These are phyloP conservation scores for Poliocrania exsul DNA, from an alignment of 2,797 vertebrate species.

Conservation along the genomic window DNA sequence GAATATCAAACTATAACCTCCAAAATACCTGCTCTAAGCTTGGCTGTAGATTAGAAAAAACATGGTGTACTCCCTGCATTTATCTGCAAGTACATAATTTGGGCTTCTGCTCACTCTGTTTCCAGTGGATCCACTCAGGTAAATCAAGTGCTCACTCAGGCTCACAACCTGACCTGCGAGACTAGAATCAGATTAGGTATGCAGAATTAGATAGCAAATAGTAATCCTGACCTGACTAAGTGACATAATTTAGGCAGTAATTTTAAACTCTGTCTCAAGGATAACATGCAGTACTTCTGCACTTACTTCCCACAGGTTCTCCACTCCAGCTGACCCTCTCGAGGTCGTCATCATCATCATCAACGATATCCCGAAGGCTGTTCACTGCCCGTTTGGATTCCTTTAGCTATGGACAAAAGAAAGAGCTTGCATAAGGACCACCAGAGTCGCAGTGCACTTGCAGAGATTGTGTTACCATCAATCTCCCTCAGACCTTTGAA, in stretches of 20 bases:
- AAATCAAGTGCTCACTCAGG: not conserved
- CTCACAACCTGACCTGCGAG: not conserved
- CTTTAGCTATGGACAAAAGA: conserved; percentile 81
- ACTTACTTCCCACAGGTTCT: conserved; percentile 94
- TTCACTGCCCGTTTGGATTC: conserved; percentile 92
- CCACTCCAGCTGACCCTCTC: conserved; percentile 95
- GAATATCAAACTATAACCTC: not conserved
- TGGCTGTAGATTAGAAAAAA: not conserved
- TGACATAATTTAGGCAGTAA: not conserved
- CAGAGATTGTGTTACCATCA: not conserved
- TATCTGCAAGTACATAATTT: not conserved
- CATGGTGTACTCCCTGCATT: not conserved
- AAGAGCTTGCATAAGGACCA: not conserved
- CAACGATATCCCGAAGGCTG: conserved; percentile 84
- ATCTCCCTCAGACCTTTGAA: not conserved
- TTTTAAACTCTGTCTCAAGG: not conserved
- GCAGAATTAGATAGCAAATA: not conserved
- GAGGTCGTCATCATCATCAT: conserved; percentile 87
- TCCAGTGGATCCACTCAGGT: not conserved
- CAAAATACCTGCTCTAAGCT: not conserved
- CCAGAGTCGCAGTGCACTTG: not conserved
- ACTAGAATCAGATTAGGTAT: not conserved
- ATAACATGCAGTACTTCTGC: not conserved
- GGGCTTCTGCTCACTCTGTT: not conserved
- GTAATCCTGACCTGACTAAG: not conserved